Conservation (phyloP, 2,113 vertebrate genomes). For the Leucopsar rothschildi region DNA sequence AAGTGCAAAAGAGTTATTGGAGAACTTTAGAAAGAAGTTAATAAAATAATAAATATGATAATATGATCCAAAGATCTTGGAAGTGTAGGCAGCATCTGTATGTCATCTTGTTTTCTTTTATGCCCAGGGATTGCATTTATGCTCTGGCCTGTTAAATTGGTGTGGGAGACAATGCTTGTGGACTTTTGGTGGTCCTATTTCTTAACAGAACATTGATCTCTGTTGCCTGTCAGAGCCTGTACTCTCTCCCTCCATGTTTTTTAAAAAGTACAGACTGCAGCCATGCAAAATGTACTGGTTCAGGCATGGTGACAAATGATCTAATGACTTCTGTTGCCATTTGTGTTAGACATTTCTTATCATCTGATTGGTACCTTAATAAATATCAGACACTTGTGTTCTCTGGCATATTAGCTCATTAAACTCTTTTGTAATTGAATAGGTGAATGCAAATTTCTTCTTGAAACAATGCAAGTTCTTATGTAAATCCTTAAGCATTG, state of each 20-base stretch:
- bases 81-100: background rate
- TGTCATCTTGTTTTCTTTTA: background rate
- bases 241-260: background rate
- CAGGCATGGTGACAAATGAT: background rate
- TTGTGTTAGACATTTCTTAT: background rate
- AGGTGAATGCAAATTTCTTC: background rate
- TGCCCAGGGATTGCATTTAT: background rate
- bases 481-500: background rate
- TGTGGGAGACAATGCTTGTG: background rate
- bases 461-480: background rate
- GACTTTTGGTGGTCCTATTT: background rate
- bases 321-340: background rate
- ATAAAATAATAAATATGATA: background rate
- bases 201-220: background rate
- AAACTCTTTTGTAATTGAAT: background rate
- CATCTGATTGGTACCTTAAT: background rate
- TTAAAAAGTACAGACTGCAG: background rate
- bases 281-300: background rate
- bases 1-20: background rate
- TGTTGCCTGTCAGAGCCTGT: background rate
- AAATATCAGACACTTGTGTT: background rate
- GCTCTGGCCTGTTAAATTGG: background rate
- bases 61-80: background rate
- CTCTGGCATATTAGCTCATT: background rate
- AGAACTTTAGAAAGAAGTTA: background rate